Conservation (phyloP, 2,797 vertebrate genomes). For the Erpetoichthys calabaricus region DNA sequence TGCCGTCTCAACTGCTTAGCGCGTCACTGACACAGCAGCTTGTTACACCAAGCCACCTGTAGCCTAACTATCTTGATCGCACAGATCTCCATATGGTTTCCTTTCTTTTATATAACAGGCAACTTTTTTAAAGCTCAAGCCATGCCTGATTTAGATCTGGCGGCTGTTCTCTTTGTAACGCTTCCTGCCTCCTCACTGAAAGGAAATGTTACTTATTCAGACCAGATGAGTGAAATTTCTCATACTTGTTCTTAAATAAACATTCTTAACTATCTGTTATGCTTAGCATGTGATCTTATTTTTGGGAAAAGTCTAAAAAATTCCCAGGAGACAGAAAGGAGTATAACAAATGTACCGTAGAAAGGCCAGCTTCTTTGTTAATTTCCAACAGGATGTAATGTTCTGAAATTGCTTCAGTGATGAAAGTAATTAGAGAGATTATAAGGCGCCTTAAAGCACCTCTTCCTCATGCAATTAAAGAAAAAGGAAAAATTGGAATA, state of each 20-base stretch:
- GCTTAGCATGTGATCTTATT: too few species aligned
- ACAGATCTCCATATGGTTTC: slow-evolving; percentile 7
- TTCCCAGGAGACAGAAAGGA: too few species aligned
- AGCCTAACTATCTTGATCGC: slow-evolving; percentile 2
- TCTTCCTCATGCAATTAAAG: too few species aligned
- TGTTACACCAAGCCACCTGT: slow-evolving; percentile 2
- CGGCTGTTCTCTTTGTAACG: slow-evolving; percentile 9
- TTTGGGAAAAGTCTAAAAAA: too few species aligned
- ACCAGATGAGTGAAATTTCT: slow-evolving; percentile 14
- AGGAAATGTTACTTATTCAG: slow-evolving; percentile 10
- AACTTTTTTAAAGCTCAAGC: neutral
- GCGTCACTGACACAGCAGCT: neutral
- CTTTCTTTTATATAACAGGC: slow-evolving; percentile 5
- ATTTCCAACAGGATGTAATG: too few species aligned
- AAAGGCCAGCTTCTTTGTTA: too few species aligned
- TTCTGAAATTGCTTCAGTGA: too few species aligned
- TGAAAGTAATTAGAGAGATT: too few species aligned
- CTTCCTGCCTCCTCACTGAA: slow-evolving; percentile 9
- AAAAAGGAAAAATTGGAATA: too few species aligned
- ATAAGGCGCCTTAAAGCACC: too few species aligned
- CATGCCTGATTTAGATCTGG: slow-evolving; percentile 6
- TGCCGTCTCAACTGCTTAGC: neutral
- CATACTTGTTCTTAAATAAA: slow-evolving; percentile 1
- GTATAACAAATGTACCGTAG: too few species aligned
- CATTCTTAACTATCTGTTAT: neutral